phyloP scores from a whole-genome alignment of 2,113 vertebrate species.

The Cavia aperea region DNA sequence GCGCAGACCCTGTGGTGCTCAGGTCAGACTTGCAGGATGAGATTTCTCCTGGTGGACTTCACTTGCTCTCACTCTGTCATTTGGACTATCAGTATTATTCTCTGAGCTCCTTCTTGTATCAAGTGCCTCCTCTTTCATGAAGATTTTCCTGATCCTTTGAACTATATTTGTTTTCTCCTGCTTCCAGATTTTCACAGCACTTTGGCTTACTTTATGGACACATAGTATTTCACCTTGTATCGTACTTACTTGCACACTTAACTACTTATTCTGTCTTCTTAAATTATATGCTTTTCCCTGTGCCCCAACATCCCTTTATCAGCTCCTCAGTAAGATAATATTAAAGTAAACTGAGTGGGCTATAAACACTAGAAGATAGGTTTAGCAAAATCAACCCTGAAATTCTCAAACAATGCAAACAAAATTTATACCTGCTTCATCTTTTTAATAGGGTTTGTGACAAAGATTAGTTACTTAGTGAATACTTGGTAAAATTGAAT shows the following conservation, averaged over 20 bases:
- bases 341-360: background rate
- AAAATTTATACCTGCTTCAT: background rate
- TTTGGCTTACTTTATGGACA: background rate
- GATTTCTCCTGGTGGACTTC: background rate
- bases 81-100: background rate
- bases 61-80: background rate
- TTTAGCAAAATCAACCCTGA: background rate
- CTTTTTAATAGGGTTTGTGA: background rate
- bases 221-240: background rate
- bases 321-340: background rate
- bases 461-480: background rate
- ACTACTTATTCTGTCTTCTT: background rate
- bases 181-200: background rate
- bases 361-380: background rate
- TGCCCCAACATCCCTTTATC: accelerated
- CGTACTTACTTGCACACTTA: background rate
- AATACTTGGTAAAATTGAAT: background rate
- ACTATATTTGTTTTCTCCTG: background rate
- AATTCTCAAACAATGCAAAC: background rate
- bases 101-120: background rate
- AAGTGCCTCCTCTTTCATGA: background rate
- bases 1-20: background rate
- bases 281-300: background rate
- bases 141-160: conserved; percentile 18
- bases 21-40: background rate